Percentiles rank a stretch among this genome's conserved stretches.
Evolutionary conservation across 2,888 invertebrate species (phyloP).

Genomic region (Aquatica leii): DNA sequence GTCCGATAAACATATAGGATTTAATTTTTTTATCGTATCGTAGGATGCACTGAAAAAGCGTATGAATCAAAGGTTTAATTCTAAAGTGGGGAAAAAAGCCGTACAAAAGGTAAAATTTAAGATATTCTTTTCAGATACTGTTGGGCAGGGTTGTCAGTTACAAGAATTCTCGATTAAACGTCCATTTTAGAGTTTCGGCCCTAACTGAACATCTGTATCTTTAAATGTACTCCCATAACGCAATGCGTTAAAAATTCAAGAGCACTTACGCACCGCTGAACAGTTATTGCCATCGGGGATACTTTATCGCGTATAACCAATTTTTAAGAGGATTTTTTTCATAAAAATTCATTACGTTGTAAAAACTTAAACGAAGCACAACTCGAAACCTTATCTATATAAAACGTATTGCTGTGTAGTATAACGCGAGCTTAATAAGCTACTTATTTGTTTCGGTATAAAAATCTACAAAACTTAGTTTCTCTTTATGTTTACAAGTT

Average conservation of each 20-base stretch:
- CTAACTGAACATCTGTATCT: constrained; percentile 48
- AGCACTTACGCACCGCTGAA: constrained; percentile 36
- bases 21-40: background rate
- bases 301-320: constrained; percentile 36
- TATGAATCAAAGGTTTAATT: no score
- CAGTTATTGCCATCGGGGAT: constrained; percentile 35
- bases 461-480: no score
- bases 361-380: constrained; percentile 32
- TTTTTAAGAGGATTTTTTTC: constrained; percentile 35
- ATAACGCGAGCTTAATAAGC: background rate
- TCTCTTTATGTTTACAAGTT: no score
- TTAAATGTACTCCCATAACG: constrained; percentile 37
- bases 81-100: constrained; percentile 1
- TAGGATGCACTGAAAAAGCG: no score
- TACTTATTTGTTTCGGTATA: no score
- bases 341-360: constrained; percentile 35
- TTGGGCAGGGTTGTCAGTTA: constrained; percentile 46
- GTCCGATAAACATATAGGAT: background rate
- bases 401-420: background rate
- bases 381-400: constrained; percentile 20
- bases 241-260: constrained; percentile 34
- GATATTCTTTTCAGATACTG: constrained; percentile 18
- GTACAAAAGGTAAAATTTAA: constrained; percentile 12
- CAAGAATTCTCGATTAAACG: constrained; percentile 59
- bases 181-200: constrained; percentile 41